These are phyloP conservation scores for Saguinus oedipus DNA, from an alignment of 2,797 vertebrate species.

Conservation along the genomic window DNA sequence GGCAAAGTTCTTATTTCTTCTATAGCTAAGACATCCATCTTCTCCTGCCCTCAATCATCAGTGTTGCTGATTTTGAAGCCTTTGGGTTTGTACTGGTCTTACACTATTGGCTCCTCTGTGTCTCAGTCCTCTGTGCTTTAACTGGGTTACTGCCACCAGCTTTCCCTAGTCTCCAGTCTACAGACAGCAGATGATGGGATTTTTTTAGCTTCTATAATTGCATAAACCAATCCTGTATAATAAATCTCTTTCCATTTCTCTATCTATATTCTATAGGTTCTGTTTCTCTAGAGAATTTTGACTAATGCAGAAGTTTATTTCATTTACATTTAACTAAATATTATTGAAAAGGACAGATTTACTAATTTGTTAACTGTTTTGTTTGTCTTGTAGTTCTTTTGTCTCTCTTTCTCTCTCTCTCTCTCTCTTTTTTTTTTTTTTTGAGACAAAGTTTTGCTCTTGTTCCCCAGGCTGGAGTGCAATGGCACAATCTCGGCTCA, in stretches of 20 bases:
- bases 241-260: neutral
- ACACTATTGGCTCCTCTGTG: neutral
- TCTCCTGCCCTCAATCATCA: neutral
- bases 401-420: neutral
- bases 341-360: neutral
- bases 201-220: neutral
- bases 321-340: neutral
- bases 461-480: no score
- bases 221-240: neutral
- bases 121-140: neutral
- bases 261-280: neutral
- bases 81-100: neutral
- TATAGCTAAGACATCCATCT: neutral
- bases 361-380: neutral
- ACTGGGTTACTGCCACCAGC: neutral
- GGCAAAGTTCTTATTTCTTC: neutral
- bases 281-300: neutral
- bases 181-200: neutral
- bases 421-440: neutral
- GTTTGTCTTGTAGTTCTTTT: neutral
- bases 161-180: neutral
- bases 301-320: neutral
- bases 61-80: neutral
- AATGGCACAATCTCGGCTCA: no score
- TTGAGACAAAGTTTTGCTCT: no score